Conservation (phyloP, 2,888 invertebrate genomes). For the Ormyrus thymus region DNA sequence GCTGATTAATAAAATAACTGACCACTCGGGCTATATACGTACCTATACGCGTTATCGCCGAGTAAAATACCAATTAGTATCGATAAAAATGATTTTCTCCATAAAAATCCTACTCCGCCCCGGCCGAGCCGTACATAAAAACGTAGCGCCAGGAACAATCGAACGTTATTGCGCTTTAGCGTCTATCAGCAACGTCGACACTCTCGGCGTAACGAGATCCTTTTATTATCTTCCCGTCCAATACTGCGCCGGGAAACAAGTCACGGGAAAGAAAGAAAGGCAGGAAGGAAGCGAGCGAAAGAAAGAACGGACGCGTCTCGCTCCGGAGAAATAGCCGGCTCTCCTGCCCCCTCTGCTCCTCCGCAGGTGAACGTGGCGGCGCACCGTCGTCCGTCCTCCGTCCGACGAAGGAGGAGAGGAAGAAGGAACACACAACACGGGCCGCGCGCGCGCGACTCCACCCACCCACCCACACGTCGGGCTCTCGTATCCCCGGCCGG, state of each 20-base stretch:
- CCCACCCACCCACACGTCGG: no score
- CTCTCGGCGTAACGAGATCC: neutral
- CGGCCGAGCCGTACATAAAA: neutral
- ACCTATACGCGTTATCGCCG: neutral
- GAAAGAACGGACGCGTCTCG: no score
- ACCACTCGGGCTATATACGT: neutral
- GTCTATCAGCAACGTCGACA: constrained; percentile 10
- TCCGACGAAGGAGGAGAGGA: no score
- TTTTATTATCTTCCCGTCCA: constrained; percentile 11
- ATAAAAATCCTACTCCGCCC: neutral
- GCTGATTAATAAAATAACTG: neutral
- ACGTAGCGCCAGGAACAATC: neutral
- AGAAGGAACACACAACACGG: constrained; percentile 10
- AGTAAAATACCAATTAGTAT: neutral
- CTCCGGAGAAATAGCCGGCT: no score
- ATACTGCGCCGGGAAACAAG: neutral
- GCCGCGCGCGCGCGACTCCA: constrained; percentile 8
- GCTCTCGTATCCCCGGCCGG: constrained; percentile 53
- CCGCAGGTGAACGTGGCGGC: constrained; percentile 6
- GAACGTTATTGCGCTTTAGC: neutral
- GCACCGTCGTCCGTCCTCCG: constrained; percentile 13
- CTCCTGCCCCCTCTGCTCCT: neutral
- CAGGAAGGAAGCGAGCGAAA: no score
- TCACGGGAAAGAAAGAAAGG: no score
- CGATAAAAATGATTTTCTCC: neutral